phyloP scores from a whole-genome alignment of 2,888 invertebrate genomes.

The Bellardia pandia region DNA sequence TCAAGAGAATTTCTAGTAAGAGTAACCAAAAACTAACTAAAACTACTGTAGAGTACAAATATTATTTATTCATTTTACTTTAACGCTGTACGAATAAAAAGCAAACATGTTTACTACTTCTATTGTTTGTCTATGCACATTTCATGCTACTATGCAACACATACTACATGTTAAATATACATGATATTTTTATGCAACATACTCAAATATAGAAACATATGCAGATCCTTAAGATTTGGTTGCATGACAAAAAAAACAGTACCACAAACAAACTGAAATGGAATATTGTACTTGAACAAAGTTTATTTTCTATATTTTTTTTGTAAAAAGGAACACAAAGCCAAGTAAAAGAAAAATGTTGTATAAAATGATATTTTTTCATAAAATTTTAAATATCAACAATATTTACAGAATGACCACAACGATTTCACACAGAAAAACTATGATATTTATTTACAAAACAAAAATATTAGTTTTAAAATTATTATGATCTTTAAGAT shows the following conservation, averaged over 20 bases:
- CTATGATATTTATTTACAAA: too few species aligned
- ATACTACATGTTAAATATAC: not conserved
- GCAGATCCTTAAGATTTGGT: constrained; percentile 1
- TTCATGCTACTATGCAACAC: too few species aligned
- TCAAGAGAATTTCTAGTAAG: too few species aligned
- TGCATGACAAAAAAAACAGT: not conserved
- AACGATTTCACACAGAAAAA: too few species aligned
- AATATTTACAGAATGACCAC: too few species aligned
- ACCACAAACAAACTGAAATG: not conserved
- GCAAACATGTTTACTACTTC: not conserved
- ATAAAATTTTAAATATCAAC: too few species aligned
- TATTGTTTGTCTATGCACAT: not conserved
- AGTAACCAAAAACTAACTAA: too few species aligned
- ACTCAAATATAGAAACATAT: not conserved
- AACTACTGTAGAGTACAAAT: not conserved
- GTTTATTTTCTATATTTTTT: not conserved
- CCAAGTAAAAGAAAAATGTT: not conserved
- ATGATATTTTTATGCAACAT: not conserved
- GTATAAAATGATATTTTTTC: too few species aligned
- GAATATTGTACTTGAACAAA: not conserved
- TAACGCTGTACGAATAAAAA: constrained; percentile 11
- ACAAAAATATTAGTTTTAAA: too few species aligned
- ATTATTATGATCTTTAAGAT: too few species aligned
- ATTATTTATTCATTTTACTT: constrained; percentile 51
- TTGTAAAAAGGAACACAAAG: not conserved